Conservation (phyloP, 2,797 vertebrate species). For the Sparidentex hasta region DNA sequence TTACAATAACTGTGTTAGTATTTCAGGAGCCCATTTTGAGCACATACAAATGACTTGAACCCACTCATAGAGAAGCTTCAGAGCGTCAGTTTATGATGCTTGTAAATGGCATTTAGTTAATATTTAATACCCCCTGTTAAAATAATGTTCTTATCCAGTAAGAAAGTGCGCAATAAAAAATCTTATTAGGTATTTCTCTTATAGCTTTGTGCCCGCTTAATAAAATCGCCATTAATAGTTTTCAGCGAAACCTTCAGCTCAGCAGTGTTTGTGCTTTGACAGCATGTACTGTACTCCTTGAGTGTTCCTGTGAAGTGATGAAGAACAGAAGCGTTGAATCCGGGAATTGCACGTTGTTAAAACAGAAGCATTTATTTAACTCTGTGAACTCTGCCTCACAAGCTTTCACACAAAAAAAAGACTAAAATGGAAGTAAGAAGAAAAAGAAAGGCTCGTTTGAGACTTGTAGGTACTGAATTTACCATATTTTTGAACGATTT, state of each 20-base stretch:
- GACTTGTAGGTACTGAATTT: neutral
- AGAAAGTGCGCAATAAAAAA: conserved; percentile 17
- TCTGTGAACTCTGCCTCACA: neutral
- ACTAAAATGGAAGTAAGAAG: neutral
- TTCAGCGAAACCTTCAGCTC: conserved; percentile 19
- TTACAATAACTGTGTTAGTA: conserved; percentile 4
- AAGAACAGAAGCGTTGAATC: conserved; percentile 16
- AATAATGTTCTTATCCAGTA: conserved; percentile 13
- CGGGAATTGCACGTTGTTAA: neutral
- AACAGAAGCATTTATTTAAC: conserved; percentile 12
- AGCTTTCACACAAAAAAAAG: neutral
- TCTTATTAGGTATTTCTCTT: neutral
- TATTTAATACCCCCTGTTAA: conserved; percentile 7
- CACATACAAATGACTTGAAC: neutral
- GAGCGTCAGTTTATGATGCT: conserved; percentile 2
- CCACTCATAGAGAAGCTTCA: conserved; percentile 12
- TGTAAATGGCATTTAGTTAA: conserved; percentile 1
- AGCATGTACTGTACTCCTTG: neutral
- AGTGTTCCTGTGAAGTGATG: conserved; percentile 14
- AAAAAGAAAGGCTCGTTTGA: neutral
- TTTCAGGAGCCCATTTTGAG: conserved; percentile 20
- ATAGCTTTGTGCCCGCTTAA: neutral
- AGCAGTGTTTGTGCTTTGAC: conserved; percentile 19
- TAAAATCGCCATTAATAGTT: conserved; percentile 14
- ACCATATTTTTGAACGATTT: neutral